A percentile compares a stretch with the other conserved stretches of the same genome.
These are phyloP conservation scores for Antennarius maculatus DNA, from an alignment of 2,797 vertebrate species.

Conservation along the genomic window DNA sequence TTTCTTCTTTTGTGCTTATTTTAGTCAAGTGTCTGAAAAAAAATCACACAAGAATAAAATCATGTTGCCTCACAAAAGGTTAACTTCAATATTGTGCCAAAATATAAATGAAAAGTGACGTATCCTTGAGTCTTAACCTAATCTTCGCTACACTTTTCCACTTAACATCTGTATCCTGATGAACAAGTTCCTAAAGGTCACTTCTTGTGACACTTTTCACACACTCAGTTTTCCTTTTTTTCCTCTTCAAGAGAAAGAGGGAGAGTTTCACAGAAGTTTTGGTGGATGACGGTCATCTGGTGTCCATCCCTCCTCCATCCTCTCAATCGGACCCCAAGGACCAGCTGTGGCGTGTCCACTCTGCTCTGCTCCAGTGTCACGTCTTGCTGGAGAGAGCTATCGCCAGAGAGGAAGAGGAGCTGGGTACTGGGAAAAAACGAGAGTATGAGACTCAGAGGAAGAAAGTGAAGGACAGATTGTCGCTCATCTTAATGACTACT, in stretches of 20 bases:
- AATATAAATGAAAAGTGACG: too few species aligned
- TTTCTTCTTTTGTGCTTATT: conserved; percentile 3
- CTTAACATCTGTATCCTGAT: not conserved
- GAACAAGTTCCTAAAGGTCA: not conserved
- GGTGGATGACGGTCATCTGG: conserved; percentile 51
- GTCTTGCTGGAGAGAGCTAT: conserved; percentile 74
- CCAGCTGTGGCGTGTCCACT: conserved; percentile 73
- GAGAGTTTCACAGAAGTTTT: conserved; percentile 62
- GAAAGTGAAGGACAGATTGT: conserved; percentile 71
- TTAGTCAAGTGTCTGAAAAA: not conserved
- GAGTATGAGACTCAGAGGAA: conserved; percentile 71
- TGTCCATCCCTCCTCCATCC: conserved; percentile 69
- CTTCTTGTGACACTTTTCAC: not conserved
- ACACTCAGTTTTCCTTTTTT: not conserved
- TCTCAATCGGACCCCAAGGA: conserved; percentile 72
- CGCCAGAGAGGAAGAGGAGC: conserved; percentile 67
- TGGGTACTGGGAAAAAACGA: conserved; percentile 44
- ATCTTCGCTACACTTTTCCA: conserved; percentile 1
- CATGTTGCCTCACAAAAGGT: too few species aligned
- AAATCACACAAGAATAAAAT: too few species aligned
- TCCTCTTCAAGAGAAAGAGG: conserved; percentile 63
- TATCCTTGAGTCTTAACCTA: too few species aligned
- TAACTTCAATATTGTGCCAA: too few species aligned
- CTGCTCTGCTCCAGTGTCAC: conserved; percentile 76
- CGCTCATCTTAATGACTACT: conserved; percentile 60